These are phyloP conservation scores for Platyura marginata DNA, from an alignment of 1,140 invertebrate genomes.

Conservation along the genomic window DNA sequence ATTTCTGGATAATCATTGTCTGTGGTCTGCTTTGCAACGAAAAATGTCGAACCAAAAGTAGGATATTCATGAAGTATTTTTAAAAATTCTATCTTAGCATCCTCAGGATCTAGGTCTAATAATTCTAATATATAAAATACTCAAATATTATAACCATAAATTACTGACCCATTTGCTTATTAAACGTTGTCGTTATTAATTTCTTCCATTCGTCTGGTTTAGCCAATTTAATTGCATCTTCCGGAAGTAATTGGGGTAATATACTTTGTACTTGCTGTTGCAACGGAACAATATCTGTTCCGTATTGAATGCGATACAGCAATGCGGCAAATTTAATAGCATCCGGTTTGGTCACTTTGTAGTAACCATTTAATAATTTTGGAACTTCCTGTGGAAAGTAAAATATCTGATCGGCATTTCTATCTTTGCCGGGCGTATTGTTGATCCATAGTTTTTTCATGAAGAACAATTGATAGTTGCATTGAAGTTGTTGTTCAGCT, in stretches of 20 bases:
- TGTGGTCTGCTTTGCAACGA: constrained; percentile 81
- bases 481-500: constrained; percentile 35
- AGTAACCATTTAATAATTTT: constrained; percentile 79
- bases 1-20: constrained; percentile 69
- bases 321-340: constrained; percentile 59
- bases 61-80: constrained; percentile 64
- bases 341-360: constrained; percentile 63
- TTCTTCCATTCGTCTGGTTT: constrained; percentile 71
- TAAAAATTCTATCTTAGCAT: constrained; percentile 72
- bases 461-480: constrained; percentile 86
- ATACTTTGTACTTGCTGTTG: constrained; percentile 37
- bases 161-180: constrained; percentile 34
- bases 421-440: constrained; percentile 60
- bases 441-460: constrained; percentile 96
- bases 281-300: constrained; percentile 42
- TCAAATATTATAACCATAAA: constrained; percentile 7
- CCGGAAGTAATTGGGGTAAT: constrained; percentile 57
- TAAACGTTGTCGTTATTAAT: constrained; percentile 43
- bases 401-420: constrained; percentile 82
- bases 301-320: constrained; percentile 61
- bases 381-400: constrained; percentile 90
- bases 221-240: constrained; percentile 55
- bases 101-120: constrained; percentile 32
- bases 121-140: too few species aligned
- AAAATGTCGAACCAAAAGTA: constrained; percentile 91